Percentiles rank a stretch among this genome's conserved stretches.
Conservation (phyloP, 64 coral and sea anemone species). For the Orbicella faveolata region DNA sequence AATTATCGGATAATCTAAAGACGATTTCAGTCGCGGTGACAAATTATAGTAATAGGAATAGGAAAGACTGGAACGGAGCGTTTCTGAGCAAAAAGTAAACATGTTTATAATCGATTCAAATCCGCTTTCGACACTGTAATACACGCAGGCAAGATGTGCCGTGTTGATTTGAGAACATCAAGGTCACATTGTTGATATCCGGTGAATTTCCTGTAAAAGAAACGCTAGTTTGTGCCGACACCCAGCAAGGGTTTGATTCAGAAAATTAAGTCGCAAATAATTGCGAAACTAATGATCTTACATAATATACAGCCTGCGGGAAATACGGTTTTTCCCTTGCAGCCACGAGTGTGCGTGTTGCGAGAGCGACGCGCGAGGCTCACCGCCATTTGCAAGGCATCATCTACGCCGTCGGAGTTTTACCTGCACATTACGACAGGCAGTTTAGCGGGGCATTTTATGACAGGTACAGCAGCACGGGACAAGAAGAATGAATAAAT, state of each 20-base stretch:
- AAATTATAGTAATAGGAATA: neutral
- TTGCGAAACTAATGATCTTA: neutral
- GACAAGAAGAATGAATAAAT: no score
- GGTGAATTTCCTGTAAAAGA: slow-evolving; percentile 17
- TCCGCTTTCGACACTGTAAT: neutral
- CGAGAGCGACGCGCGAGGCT: no score
- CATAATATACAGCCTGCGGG: neutral
- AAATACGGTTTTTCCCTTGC: no score
- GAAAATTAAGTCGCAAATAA: neutral
- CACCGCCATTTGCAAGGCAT: no score
- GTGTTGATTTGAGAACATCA: slow-evolving; percentile 27
- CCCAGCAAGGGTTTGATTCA: neutral
- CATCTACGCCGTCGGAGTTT: no score
- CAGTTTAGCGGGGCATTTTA: no score
- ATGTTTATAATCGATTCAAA: neutral
- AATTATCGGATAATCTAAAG: neutral
- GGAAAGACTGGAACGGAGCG: neutral
- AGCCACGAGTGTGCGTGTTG: no score
- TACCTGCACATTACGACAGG: no score
- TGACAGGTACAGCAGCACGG: no score
- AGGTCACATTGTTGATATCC: slow-evolving; percentile 7
- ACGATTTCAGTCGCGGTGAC: neutral
- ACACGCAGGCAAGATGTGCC: neutral
- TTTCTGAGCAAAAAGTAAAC: neutral
- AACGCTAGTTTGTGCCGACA: neutral